Conservation (phyloP, 2,888 invertebrate genomes). For the Didymodactylos carnosus region DNA sequence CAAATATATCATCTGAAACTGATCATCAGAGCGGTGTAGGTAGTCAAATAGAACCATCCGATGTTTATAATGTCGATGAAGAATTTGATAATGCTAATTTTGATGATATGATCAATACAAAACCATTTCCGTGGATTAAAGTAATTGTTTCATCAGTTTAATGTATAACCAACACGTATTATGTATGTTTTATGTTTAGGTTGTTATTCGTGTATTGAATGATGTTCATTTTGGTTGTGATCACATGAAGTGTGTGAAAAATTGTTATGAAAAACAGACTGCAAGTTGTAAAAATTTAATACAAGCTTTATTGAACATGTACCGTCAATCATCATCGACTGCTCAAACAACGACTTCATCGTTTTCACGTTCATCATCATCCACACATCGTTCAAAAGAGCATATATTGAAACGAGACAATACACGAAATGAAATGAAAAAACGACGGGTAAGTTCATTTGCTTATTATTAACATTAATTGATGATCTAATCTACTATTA, state of each 20-base stretch:
- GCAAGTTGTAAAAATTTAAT: background rate
- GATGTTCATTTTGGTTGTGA: background rate
- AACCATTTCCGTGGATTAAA: background rate
- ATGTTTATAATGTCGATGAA: background rate
- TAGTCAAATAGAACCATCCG: background rate
- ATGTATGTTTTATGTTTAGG: too few relatives aligned
- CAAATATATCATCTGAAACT: background rate
- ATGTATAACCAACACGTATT: too few relatives aligned
- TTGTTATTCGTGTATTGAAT: background rate
- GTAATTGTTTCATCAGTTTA: too few relatives aligned
- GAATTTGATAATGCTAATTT: background rate
- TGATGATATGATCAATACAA: background rate
- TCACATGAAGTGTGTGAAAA: background rate
- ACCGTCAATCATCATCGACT: background rate
- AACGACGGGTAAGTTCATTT: background rate
- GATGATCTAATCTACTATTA: too few relatives aligned
- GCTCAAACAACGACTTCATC: background rate
- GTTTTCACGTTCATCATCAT: background rate
- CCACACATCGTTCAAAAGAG: background rate
- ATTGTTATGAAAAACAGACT: background rate
- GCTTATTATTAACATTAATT: too few relatives aligned
- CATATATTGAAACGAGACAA: background rate
- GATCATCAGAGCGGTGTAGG: background rate
- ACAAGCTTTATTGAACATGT: background rate
- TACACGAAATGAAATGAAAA: too few relatives aligned